phyloP scores from a whole-genome alignment of 2,797 vertebrate genomes.

The Myotis myotis region DNA sequence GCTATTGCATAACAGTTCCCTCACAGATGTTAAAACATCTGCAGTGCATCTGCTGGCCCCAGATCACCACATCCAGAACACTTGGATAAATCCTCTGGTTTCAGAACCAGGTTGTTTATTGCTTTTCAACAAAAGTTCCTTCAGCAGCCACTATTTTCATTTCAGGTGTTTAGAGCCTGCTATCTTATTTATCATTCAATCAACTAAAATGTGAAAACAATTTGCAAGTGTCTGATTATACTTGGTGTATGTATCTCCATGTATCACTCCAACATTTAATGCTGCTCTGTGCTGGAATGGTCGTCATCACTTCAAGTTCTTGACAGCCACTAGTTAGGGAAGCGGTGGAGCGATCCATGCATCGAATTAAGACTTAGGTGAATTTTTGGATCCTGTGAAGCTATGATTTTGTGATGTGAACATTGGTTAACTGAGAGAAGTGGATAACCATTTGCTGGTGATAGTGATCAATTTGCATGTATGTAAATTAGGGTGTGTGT shows the following conservation, averaged over 20 bases:
- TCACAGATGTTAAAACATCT: not conserved
- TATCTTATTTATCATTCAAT: not conserved
- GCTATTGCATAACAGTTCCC: not conserved
- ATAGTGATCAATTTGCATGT: not conserved
- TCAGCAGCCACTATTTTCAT: not conserved
- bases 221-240: not conserved
- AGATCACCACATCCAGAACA: not conserved
- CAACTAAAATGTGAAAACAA: not conserved
- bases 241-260: not conserved
- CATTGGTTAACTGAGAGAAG: not conserved
- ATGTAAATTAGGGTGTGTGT: not conserved
- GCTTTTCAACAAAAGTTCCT: conserved; percentile 38
- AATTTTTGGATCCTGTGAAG: not conserved
- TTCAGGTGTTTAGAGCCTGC: not conserved
- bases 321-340: not conserved
- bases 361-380: not conserved
- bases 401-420: not conserved
- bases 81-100: not conserved
- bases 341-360: not conserved
- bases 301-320: not conserved
- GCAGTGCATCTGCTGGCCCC: not conserved
- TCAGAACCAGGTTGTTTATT: not conserved
- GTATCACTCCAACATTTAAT: not conserved
- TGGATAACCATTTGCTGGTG: not conserved
- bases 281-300: not conserved